Conservation (phyloP, 1,140 invertebrate species). For the Sogatella furcifera region DNA sequence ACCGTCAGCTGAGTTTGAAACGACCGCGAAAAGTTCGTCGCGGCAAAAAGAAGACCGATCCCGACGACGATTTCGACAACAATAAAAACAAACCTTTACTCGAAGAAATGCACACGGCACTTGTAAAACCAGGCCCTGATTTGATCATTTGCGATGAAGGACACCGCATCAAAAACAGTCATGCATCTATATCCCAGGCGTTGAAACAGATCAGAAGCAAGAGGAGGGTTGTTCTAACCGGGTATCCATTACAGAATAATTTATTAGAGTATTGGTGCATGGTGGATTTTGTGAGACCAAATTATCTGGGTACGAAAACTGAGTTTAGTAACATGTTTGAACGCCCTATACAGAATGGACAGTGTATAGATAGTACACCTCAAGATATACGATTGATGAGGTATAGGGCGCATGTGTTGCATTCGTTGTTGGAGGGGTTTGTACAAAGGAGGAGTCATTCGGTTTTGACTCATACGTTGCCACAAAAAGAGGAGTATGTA, state of each 20-base stretch:
- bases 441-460: constrained; percentile 83
- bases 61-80: constrained; percentile 46
- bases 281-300: constrained; percentile 92
- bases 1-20: constrained; percentile 74
- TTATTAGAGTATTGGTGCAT: constrained; percentile 93
- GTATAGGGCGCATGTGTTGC: constrained; percentile 79
- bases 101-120: constrained; percentile 74
- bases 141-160: constrained; percentile 93
- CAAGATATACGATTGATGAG: constrained; percentile 83
- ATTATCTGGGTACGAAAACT: constrained; percentile 82
- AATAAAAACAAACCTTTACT: constrained; percentile 77
- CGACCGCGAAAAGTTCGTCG: constrained; percentile 49
- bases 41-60: constrained; percentile 37
- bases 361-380: constrained; percentile 85
- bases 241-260: constrained; percentile 95
- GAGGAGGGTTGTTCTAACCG: constrained; percentile 81
- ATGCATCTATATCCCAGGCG: constrained; percentile 84
- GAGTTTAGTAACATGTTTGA: constrained; percentile 96
- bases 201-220: constrained; percentile 86
- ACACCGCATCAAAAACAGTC: constrained; percentile 92
- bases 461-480: constrained; percentile 74
- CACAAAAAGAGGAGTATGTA: constrained; percentile 87
- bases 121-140: constrained; percentile 89
- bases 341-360: constrained; percentile 86
- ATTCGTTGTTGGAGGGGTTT: constrained; percentile 81